phyloP scores from a whole-genome alignment of 2,888 invertebrate species.

The Mesopsocus fuscifrons region DNA sequence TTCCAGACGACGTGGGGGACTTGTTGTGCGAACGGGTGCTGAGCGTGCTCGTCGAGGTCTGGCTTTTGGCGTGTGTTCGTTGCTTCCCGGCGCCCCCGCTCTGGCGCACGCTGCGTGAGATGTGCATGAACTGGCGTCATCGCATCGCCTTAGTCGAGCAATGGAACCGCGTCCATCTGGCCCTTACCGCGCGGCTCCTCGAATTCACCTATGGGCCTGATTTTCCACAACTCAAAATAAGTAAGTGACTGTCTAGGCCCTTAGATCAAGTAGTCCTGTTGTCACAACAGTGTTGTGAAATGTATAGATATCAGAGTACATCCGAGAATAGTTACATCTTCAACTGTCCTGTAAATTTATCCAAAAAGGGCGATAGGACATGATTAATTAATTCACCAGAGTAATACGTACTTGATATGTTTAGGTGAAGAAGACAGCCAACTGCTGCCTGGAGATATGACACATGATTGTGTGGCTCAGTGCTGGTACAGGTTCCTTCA shows the following conservation, averaged over 20 bases:
- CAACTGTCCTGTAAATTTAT: too few relatives aligned
- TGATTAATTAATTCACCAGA: too few relatives aligned
- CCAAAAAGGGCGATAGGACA: too few relatives aligned
- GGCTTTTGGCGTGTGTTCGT: conserved; percentile 51
- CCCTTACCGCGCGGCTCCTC: conserved; percentile 66
- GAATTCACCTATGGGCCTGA: conserved; percentile 75
- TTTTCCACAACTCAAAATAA: conserved; percentile 62
- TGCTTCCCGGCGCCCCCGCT: conserved; percentile 90
- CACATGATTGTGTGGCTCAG: conserved; percentile 78
- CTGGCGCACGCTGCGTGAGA: conserved; percentile 88
- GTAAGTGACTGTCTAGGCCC: too few relatives aligned
- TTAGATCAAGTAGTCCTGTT: too few relatives aligned
- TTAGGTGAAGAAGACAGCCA: conserved; percentile 69
- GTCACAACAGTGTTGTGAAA: too few relatives aligned
- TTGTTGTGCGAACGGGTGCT: conserved; percentile 86
- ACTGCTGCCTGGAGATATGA: conserved; percentile 67
- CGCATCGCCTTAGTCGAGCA: conserved; percentile 81
- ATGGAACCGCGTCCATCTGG: conserved; percentile 85
- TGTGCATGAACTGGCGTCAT: conserved; percentile 87
- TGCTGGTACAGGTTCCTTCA: conserved; percentile 91
- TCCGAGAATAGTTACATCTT: too few relatives aligned
- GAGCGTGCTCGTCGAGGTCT: conserved; percentile 76
- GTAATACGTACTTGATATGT: too few relatives aligned
- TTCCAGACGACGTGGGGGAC: conserved; percentile 74
- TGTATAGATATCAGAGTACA: too few relatives aligned